Evolutionary conservation across 2,797 vertebrate species (phyloP), one percentile per base, ranked within the genome.

Genomic region (Pelodytes ibericus): DNA sequence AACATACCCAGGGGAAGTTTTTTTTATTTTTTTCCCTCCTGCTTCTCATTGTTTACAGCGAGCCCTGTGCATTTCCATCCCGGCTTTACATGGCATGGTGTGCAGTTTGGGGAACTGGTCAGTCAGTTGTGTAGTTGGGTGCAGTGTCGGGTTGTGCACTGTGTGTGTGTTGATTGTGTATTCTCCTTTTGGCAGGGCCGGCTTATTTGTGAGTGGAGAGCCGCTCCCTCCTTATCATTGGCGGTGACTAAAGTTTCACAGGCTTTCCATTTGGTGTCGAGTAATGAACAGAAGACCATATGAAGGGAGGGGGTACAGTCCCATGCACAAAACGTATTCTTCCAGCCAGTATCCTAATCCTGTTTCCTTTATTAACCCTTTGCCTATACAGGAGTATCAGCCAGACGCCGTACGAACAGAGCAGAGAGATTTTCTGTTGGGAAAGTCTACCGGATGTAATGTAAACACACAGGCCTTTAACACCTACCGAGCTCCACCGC

Each of bases 271-370:
- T 16, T 63, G 1, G 57, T 53, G 49, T 76, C 82, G 85, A 88
- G 88, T 88, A 93, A 93, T 94, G 93, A 94, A 83, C 90, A 93
- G 91, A 89, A 89, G 90, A 84, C 31, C 84, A 77, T 85, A 84
- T 78, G 82, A 66, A 81, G 81, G 84, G 83, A 92, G 82, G 85
- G 87, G 91, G 87, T 85, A 74, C 0, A 80, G 69, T 47, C 80
- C 70, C 15, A 81, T 82, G 64, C 56, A 29, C 3, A 30, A 83
- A 0, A 77, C 27, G 9, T 86, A 0, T 20, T 75, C 11, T 68
- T 57, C 0, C 83, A 72, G 53, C 71, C 79, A 29, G 83, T 69
- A 31, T 80, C 47, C 71, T 81, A 49, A 31, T 61, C 79, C 39
- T 27, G 53, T 26, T 49, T 49, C 80, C 64, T 84, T 61, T 44